Percentiles rank a stretch among this genome's conserved stretches.
Evolutionary conservation across 2,113 vertebrate species (phyloP).

Genomic region (Numenius arquata): DNA sequence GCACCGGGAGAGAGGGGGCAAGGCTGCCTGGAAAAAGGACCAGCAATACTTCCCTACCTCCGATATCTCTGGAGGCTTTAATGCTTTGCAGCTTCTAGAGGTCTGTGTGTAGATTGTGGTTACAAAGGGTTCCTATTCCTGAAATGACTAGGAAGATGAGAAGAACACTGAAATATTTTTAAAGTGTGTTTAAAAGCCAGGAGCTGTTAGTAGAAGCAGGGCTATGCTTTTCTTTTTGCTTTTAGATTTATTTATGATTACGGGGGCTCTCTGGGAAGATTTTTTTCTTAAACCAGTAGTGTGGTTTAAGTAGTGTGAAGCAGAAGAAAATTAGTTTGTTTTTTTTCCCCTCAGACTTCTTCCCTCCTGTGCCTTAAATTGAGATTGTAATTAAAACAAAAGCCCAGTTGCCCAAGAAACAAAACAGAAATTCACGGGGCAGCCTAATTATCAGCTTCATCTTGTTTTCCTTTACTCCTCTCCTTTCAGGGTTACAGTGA

Average conservation of each 20-base stretch:
- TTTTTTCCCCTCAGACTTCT: neutral
- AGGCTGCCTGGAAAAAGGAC: neutral
- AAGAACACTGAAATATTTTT: neutral
- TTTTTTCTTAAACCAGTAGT: neutral
- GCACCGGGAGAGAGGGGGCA: fast-evolving
- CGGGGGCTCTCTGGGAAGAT: neutral
- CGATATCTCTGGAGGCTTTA: neutral
- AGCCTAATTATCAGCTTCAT: neutral
- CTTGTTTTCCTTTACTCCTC: neutral
- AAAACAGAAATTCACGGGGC: neutral
- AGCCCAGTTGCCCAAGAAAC: neutral
- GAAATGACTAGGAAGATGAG: neutral
- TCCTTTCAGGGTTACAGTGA: neutral
- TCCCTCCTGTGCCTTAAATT: neutral
- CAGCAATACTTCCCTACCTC: neutral
- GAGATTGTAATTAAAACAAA: neutral
- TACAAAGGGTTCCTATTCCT: neutral
- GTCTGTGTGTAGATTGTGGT: neutral
- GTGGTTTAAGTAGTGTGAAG: neutral
- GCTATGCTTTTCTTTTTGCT: neutral
- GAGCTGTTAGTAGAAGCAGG: neutral
- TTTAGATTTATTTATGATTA: neutral
- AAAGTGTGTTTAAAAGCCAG: neutral
- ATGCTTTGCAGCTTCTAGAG: neutral
- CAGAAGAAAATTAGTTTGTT: neutral